Base-by-base conservation (phyloP, 2,888 invertebrate species). In the Andrena praecox region DNA sequence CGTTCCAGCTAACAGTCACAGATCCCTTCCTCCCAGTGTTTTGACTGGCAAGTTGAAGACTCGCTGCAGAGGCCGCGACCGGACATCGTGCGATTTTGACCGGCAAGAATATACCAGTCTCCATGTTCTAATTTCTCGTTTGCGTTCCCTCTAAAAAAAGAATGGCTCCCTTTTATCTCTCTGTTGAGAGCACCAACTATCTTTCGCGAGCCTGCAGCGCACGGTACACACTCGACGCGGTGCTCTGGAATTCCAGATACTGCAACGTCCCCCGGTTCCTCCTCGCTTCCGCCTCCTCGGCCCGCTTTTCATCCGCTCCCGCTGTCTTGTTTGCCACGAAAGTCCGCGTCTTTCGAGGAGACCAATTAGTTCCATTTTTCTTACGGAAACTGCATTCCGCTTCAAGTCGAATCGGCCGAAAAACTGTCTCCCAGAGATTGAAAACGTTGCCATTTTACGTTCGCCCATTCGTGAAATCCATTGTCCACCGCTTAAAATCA, bases 341-440 rank as follows among this genome's bases (percentile, higher is more conserved):
- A 91, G 90, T 90, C 90, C 90, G 88, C 90, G 90, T 92, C 91
- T 90, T 90, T 88, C 91, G 89, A 89, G 89, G 89, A 89, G 91
- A 92, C 93, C 93, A 93, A 94, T 93, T 94, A 94, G 93, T 92
- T 93, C 88, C 90, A 91, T 92, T 93, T 93, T 93, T 92, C 91
- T 90, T 90, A 88, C 87, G 89, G 85, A 84, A 89, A 83, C 79
- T 86, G 74, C 77, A 85, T 71, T 76, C 68, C 70, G 71, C 74
- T 75, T 82, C 70, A 71, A 79, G 24, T 56, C 59, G 75, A 35
- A 54, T 54, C 64, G 52, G 59, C 60, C 73, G 64, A 56, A 35
- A 71, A 72, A 72, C 62, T 71, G 42, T 67, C 63, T 69, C 69
- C 56, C 35, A 50, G 74, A 52, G 77, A 70, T 80, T 75, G 68